Conservation (phyloP, 1,140 invertebrate species). For the Temnothorax nylanderi region DNA sequence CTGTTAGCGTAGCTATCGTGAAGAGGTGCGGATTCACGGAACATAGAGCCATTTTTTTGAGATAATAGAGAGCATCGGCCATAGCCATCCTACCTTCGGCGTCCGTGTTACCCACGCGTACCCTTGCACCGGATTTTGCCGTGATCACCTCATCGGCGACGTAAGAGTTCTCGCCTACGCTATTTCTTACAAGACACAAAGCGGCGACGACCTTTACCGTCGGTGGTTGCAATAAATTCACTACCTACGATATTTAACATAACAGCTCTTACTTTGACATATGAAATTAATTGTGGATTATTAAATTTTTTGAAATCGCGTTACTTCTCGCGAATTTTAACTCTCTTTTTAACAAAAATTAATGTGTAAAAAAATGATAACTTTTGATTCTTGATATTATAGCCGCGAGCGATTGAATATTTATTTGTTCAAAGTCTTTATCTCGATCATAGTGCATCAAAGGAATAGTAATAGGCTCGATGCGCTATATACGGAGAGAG, state of each 20-base stretch:
- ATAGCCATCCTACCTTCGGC: conserved; percentile 98
- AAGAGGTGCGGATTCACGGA: conserved; percentile 94
- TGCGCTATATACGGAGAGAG: neutral
- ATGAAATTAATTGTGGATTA: neutral
- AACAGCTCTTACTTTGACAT: neutral
- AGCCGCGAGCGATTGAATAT: no score
- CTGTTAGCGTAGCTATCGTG: conserved; percentile 98
- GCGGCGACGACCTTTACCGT: conserved; percentile 95
- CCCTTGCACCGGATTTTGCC: conserved; percentile 93
- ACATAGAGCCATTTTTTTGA: conserved; percentile 89
- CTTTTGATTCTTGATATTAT: neutral
- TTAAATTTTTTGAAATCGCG: neutral
- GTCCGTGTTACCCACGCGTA: conserved; percentile 97
- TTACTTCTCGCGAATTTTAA: neutral
- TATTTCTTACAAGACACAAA: conserved; percentile 96
- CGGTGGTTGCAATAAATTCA: conserved; percentile 90
- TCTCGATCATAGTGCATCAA: neutral
- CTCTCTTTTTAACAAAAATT: neutral
- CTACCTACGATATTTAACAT: conserved; percentile 82
- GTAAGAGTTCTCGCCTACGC: conserved; percentile 95
- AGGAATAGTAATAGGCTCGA: neutral
- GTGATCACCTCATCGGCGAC: conserved; percentile 96
- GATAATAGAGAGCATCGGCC: conserved; percentile 95
- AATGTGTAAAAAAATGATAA: neutral
- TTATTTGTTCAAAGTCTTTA: neutral